Percentiles rank a stretch among this genome's conserved stretches.
These are phyloP conservation scores for Aplysia californica DNA, from an alignment of 1,140 invertebrate genomes.

Conservation along the genomic window DNA sequence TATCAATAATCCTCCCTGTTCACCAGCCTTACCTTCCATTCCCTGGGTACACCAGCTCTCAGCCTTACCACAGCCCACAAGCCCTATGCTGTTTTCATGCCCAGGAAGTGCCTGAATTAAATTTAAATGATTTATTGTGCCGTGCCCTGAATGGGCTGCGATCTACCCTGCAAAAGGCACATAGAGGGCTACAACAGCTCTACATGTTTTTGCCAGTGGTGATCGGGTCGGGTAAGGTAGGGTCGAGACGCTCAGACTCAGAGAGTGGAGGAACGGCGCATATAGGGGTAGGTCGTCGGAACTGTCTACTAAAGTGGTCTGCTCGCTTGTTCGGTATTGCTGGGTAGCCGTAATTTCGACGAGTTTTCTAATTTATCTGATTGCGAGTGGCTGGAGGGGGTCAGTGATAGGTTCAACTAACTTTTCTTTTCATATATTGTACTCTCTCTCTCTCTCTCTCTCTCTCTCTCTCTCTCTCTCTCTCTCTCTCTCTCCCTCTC, in stretches of 20 bases:
- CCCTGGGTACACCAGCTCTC: neutral
- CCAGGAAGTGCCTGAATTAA: neutral
- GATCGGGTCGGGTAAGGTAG: neutral
- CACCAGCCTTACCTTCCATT: neutral
- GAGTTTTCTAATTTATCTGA: too few species aligned
- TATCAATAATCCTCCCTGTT: neutral
- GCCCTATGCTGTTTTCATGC: neutral
- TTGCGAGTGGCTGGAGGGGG: too few species aligned
- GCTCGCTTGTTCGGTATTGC: too few species aligned
- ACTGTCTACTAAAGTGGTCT: too few species aligned
- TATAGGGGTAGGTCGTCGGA: neutral
- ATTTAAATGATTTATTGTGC: neutral
- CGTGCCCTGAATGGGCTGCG: neutral
- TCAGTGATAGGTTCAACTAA: neutral
- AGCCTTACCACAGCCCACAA: too few species aligned
- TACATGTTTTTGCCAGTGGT: neutral
- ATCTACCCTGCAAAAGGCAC: neutral
- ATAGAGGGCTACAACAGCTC: neutral
- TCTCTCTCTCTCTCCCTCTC: neutral
- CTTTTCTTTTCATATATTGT: neutral
- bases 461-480: conserved; percentile 19
- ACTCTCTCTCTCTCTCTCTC: conserved; percentile 6
- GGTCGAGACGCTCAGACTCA: too few species aligned
- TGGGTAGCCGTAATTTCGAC: too few species aligned
- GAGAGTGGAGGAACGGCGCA: too few species aligned